Evolutionary conservation across 2,113 vertebrate genomes (phyloP).

Genomic region (Spheniscus mendiculus): DNA sequence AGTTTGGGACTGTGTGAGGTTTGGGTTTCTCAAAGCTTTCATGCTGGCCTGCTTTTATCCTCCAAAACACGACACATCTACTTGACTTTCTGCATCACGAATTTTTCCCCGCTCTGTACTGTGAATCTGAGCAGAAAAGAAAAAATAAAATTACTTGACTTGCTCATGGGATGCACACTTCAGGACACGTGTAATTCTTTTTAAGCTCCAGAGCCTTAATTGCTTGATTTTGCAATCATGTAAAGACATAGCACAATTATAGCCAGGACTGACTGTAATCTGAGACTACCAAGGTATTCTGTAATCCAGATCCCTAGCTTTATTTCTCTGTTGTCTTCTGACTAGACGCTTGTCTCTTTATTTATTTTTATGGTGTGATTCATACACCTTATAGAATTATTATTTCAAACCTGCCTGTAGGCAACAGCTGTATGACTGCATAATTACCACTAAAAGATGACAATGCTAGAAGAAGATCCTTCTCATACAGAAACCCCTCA

Average conservation of each 20-base stretch:
- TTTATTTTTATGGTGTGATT: conserved; percentile 25
- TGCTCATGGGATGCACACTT: neutral
- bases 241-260: neutral
- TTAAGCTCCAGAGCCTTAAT: neutral
- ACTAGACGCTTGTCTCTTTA: neutral
- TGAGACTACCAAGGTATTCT: neutral
- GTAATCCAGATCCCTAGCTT: neutral
- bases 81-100: neutral
- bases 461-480: neutral
- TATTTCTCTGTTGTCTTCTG: neutral
- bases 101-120: neutral
- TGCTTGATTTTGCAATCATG: neutral
- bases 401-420: conserved; percentile 22
- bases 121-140: neutral
- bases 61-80: neutral
- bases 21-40: neutral
- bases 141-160: neutral
- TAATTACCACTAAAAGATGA: conserved; percentile 10
- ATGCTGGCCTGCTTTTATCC: neutral
- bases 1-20: neutral
- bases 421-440: conserved; percentile 45
- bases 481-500: neutral
- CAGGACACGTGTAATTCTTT: neutral
- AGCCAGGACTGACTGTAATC: neutral
- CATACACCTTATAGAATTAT: conserved; percentile 3